Base-by-base conservation (phyloP, 2,113 vertebrate species). In the Megaptera novaeangliae region DNA sequence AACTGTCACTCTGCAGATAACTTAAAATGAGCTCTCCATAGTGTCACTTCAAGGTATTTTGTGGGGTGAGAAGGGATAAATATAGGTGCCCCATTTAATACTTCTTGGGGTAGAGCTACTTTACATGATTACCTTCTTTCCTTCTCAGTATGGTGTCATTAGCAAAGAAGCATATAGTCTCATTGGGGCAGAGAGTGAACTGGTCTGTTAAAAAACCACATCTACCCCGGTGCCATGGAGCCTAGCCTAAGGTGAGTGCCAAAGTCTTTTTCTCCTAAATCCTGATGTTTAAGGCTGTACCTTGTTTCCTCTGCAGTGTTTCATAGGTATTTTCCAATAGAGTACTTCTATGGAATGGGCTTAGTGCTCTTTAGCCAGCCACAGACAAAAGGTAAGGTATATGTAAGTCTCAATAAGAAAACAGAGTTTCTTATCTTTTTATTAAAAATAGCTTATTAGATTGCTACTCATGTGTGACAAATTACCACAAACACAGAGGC, bases 1-100 rank as follows among this genome's bases (percentile, higher is more conserved):
- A 98, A 92, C 96, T 96, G 97, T 97, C 98, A 96, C 94, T 97
- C 92, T 96, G 94, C 83, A 71, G 94, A 97, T 92, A 94, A 94
- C 80, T 84, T 95, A 94, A 96, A 93, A 93, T 92, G 97, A 97
- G 83, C 78, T 96, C 94, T 96, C 96, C 95, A 96, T 81, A 80
- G 44, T 89, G 68, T 90, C 64, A 96, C 89, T 96, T 96, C 64
- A 87, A 98, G 89, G 94, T 96, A 96, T 95, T 92, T 97, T 94
- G 92, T 92, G 34, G 92, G 63, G 74, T 95, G 69, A 83, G 88
- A 64, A 29, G 82, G 72, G 82, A 97, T 95, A 98, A 97, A 97
- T 96, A 96, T 75, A 97, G 92, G 78, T 98, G 90, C 41, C 86
- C 86, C 92, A 94, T 88, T 97, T 97, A 96, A 84, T 89, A 90